phyloP scores from a whole-genome alignment of 2,113 vertebrate genomes.

The Corythaeola cristata region DNA sequence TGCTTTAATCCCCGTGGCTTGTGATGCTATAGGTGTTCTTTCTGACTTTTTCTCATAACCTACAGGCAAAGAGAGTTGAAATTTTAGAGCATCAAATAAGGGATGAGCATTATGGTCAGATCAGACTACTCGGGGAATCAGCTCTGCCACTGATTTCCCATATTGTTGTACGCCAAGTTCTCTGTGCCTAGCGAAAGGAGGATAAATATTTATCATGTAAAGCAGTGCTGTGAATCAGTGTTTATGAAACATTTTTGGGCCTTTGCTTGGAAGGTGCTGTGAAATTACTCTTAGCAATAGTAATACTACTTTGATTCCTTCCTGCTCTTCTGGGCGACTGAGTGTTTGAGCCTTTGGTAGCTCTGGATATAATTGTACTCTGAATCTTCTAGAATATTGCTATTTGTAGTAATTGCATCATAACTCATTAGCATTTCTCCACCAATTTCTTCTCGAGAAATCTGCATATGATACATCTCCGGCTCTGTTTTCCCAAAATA shows the following conservation, averaged over 20 bases:
- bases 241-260: neutral
- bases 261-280: neutral
- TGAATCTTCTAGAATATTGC: neutral
- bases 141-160: neutral
- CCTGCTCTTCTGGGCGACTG: neutral
- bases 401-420: neutral
- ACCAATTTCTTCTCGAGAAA: neutral
- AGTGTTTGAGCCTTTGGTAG: neutral
- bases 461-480: neutral
- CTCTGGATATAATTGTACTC: neutral
- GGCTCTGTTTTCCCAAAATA: neutral
- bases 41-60: neutral
- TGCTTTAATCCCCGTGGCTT: neutral
- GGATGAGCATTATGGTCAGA: neutral
- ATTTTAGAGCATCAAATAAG: neutral
- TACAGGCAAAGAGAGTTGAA: neutral
- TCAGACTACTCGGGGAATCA: accelerated
- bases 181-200: neutral
- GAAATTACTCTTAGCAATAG: neutral
- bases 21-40: neutral
- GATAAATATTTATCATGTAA: neutral
- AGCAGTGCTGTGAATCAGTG: neutral
- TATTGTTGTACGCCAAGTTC: neutral
- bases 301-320: neutral
- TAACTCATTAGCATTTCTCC: neutral